Evolutionary conservation across 2,888 invertebrate genomes (phyloP), one percentile per base, ranked within the genome.

Genomic region (Acronicta psi): DNA sequence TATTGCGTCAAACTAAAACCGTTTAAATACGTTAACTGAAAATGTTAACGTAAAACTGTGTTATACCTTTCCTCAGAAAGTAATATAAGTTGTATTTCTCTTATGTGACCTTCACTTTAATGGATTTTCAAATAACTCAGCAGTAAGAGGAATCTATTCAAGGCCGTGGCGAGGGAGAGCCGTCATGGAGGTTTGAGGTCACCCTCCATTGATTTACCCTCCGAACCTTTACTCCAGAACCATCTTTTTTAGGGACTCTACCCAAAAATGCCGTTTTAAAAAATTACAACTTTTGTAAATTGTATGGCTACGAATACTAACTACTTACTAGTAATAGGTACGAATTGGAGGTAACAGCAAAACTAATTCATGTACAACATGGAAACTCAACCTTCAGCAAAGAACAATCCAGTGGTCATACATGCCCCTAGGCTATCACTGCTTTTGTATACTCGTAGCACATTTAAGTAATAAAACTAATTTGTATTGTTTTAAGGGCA

Each of bases 41-140:
- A 55, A 52, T 14, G 29, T 42, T 47, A 31, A 29, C 16, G 18
- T n/a, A 17, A 31, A 37, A 49, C 9, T 31, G 17, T 10, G n/a
- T 41, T 23, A 62, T 62, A 25, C 34, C n/a, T 37, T 31, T 53
- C 41, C 25, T 25, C 29, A 10, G 41, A 57, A 57, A 37, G 47
- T 41, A 34, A 34, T 23, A 55, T 25, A 31, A 40, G 49, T 46
- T 50, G 45, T 20, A 63, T 51, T 63, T 40, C 40, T 37, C 11
- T 13, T 46, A 20, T 23, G 34, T 18, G 16, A 23, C 42, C 49
- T 53, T 37, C 58, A 41, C 1, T 42, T 43, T 50, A 64, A 65
- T 70, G 66, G 58, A 64, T 50, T 53, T 58, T 65, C 58, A 50
- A 50, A 67, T 53, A 37, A 64, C 34, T 70, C 41, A 38, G 45